Evolutionary conservation across 1,140 invertebrate species (phyloP), one percentile per base, ranked within the genome.

Genomic region (Drosophila sp.): DNA sequence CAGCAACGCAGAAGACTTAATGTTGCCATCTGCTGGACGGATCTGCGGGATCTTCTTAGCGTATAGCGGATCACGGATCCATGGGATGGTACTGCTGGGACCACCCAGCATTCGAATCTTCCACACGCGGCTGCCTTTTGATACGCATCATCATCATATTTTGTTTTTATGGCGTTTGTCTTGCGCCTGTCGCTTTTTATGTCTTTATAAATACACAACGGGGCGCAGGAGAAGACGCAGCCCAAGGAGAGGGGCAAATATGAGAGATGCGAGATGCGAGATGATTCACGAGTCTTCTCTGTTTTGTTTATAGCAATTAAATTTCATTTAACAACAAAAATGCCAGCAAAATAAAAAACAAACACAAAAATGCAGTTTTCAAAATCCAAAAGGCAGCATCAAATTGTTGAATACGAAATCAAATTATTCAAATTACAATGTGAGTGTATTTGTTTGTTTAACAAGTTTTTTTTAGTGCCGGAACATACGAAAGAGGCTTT

Each of bases 171-270:
- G 72, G 65, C 69, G 61, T 61, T 69, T 61, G 70, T 72, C 76
- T 76, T 79, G 76, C 36, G 76, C 56, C 63, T 66, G 54, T 27
- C 57, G 41, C 14, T 53, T 72, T 75, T 77, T 64, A 86, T 86
- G 82, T 70, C 75, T 86, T 87, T 86, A 86, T 87, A 86, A 86
- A 86, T 86, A 86, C 80, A 86, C 82, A 86, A 76, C 45, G 43
- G 9, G 11, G 29, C 1, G 36, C 18, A 36, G 21, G 2, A 14
- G 18, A 27, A 27, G 18, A 25, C 25, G 25, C 25, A 27, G 5
- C 25, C 2, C 7, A 7, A 16, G 29, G 13, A 50, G 29, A 11
- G 27, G 16, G 46, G 46, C 45, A 50, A 53, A 66, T 43, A 59
- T 66, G 57, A 57, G 40, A 21, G 59, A 13, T 9, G 64, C 34